Base-by-base conservation (phyloP, 2,113 vertebrate species). In the Stegostoma tigrinum region DNA sequence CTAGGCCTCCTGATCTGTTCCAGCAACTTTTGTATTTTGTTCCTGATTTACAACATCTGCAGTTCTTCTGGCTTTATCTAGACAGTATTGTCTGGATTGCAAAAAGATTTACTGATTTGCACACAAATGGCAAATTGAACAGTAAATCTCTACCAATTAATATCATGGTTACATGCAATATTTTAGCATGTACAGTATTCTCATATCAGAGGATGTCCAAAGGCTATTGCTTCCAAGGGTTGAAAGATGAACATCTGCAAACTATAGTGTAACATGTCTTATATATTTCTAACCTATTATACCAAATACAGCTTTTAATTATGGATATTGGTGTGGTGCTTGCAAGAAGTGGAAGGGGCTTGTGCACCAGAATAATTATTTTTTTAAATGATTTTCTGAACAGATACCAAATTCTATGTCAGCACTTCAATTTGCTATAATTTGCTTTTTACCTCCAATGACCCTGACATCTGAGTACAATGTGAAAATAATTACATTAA, bases 71-170 rank as follows among this genome's bases (percentile, higher is more conserved):
- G 48, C 3, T 48, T 48, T 48, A 48, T 45, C 66, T 94, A 48
- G 66, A 38, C 66, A 70, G 34, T 94, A 94, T 70, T 94, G 91
- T 70, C 45, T 21, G 38, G 64, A 21, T 34, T 21, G 64, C 42
- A n/a, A n/a, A n/a, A n/a, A n/a, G n/a, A n/a, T 94, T 45, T 94
- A 94, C 64, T 68, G 91, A 94, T 94, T 94, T 94, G 91, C 91
- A 94, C 91, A 94, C 66, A 17, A 95, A 72, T 95, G 67, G 66
- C 19, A 52, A 72, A 95, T 95, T 95, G 42, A 95, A 95, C 94
- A 34, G 23, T 95, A 52, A 95, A 95, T 95, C 24, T 70, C 34
- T 15, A 34, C 68, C 94, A 95, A 10, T 42, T 72, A 95, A 5
- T 95, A 68, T 27, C 94, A 72, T 72, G 94, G 42, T 30, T 75